A percentile compares a stretch with the other conserved stretches of the same genome.
These are phyloP conservation scores for Gasteruption jaculator DNA, from an alignment of 2,888 invertebrate species.

Conservation along the genomic window DNA sequence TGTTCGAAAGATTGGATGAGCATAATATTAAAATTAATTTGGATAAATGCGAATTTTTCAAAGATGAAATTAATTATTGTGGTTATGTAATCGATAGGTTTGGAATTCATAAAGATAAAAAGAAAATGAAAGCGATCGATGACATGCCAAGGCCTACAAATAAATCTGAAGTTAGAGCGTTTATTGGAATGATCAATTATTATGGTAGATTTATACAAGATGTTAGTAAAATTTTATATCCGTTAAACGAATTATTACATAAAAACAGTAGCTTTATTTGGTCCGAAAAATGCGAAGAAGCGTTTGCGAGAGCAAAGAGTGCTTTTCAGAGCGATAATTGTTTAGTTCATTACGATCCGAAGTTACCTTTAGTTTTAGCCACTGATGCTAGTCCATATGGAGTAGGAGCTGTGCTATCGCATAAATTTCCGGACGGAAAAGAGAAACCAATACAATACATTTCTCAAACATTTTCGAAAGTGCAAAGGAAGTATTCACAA, in stretches of 20 bases:
- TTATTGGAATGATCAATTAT: constrained; percentile 34
- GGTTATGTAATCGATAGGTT: background rate
- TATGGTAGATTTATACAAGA: constrained; percentile 2
- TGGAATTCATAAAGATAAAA: background rate
- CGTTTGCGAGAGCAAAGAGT: constrained; percentile 30
- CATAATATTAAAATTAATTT: background rate
- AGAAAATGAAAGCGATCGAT: constrained; percentile 19
- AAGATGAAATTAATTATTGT: background rate
- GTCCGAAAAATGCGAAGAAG: constrained; percentile 23
- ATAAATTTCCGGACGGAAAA: constrained; percentile 5
- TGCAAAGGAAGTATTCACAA: constrained; percentile 11
- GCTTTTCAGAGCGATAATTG: background rate
- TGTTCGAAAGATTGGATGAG: background rate
- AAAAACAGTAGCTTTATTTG: constrained; percentile 30
- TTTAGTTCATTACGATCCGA: constrained; percentile 25
- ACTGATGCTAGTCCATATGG: constrained; percentile 7
- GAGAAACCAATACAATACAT: constrained; percentile 10
- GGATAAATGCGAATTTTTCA: constrained; percentile 1
- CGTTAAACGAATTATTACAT: background rate
- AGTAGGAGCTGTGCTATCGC: constrained; percentile 8
- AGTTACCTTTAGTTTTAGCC: constrained; percentile 18
- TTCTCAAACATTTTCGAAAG: constrained; percentile 2
- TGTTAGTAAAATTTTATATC: background rate
- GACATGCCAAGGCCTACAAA: constrained; percentile 27
- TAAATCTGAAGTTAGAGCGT: constrained; percentile 28